Percentiles rank a stretch among this genome's conserved stretches.
Evolutionary conservation across 2,113 vertebrate species (phyloP).

Genomic region (Zosterops lateralis): DNA sequence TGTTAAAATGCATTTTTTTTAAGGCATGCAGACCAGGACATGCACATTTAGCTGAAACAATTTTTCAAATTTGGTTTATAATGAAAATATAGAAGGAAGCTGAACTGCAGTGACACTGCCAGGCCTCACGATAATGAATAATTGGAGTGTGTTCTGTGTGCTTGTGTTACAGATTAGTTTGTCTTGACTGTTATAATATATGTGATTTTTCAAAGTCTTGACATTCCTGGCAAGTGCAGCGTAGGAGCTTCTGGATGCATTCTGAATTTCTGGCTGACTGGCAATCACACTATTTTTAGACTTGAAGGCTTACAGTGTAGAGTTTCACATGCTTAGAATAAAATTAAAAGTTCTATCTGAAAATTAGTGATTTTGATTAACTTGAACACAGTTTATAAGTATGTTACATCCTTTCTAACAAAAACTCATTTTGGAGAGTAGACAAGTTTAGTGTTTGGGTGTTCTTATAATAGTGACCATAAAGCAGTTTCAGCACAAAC

Average conservation of each 20-base stretch:
- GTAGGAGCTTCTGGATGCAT: slow-evolving; percentile 46
- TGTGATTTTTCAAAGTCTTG: slow-evolving; percentile 53
- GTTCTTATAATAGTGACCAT: neutral
- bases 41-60: neutral
- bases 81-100: neutral
- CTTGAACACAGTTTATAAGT: neutral
- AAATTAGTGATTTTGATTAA: neutral
- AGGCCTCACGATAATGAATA: neutral
- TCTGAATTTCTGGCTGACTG: slow-evolving; percentile 28
- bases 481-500: neutral
- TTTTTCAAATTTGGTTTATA: neutral
- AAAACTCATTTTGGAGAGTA: neutral
- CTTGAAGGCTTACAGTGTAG: neutral
- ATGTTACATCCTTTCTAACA: neutral
- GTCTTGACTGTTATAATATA: slow-evolving; percentile 20
- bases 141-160: neutral
- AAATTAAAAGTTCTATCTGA: neutral
- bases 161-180: slow-evolving; percentile 31
- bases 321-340: neutral
- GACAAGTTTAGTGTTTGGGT: neutral
- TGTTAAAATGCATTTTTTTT: neutral
- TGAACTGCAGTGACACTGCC: neutral
- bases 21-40: neutral
- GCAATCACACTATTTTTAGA: slow-evolving; percentile 2
- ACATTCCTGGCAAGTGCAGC: slow-evolving; percentile 46